Conservation (phyloP, 2,797 vertebrate species). For the Liparis tanakae region DNA sequence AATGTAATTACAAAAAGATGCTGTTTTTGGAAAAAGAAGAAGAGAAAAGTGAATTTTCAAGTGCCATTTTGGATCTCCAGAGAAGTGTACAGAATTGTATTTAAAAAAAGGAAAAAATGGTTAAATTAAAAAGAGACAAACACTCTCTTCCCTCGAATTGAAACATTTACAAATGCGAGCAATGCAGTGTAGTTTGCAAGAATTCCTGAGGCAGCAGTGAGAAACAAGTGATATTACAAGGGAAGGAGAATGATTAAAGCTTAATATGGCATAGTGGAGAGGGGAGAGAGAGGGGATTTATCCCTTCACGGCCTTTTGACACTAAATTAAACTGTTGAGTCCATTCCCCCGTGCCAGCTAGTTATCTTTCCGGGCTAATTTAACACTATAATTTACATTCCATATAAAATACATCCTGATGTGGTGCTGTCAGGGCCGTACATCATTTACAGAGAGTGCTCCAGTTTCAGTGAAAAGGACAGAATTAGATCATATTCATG, state of each 20-base stretch:
- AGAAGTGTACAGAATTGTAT: conserved; percentile 17
- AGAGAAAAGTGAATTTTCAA: conserved; percentile 13
- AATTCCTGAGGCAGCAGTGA: conserved; percentile 64
- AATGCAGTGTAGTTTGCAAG: conserved; percentile 53
- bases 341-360: conserved; percentile 87
- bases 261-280: conserved; percentile 77
- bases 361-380: conserved; percentile 90
- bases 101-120: conserved; percentile 10
- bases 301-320: conserved; percentile 87
- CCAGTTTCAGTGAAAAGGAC: conserved; percentile 99
- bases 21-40: conserved; percentile 1
- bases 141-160: conserved; percentile 28
- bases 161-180: conserved; percentile 48
- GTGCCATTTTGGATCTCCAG: conserved; percentile 24
- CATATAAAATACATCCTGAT: conserved; percentile 90
- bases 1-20: conserved; percentile 7
- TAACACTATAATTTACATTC: conserved; percentile 90
- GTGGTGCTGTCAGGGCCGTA: conserved; percentile 91
- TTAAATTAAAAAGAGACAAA: conserved; percentile 26
- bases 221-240: conserved; percentile 77
- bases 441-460: conserved; percentile 98
- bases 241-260: conserved; percentile 78
- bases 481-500: conserved; percentile 99
- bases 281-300: conserved; percentile 83
- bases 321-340: conserved; percentile 91